phyloP scores from a whole-genome alignment of 2,113 vertebrate species.

The Junco hyemalis region DNA sequence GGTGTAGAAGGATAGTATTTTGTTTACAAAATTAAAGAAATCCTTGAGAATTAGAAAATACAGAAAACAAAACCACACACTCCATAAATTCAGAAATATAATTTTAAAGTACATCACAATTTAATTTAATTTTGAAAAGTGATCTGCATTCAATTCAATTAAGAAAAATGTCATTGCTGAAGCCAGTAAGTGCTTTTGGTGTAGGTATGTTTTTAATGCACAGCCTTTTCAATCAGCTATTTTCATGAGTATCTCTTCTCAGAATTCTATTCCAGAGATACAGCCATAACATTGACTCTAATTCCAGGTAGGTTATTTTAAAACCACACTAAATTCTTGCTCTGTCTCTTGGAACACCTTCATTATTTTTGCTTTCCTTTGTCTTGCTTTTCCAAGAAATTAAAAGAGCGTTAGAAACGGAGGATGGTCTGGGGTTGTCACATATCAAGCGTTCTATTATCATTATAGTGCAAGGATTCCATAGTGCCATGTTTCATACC shows the following conservation, averaged over 20 bases:
- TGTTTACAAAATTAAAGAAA: background rate
- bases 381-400: background rate
- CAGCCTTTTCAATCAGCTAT: background rate
- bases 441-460: too few relatives aligned
- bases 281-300: background rate
- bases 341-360: background rate
- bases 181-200: background rate
- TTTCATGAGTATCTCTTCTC: background rate
- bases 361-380: background rate
- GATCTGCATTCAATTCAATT: background rate
- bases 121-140: background rate
- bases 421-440: background rate
- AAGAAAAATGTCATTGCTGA: background rate
- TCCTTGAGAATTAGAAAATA: background rate
- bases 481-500: too few relatives aligned
- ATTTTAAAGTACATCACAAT: background rate
- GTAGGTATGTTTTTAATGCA: background rate
- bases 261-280: background rate
- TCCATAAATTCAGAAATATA: background rate
- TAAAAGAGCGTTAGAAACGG: background rate
- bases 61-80: accelerated
- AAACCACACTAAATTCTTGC: background rate
- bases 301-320: background rate
- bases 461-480: too few relatives aligned
- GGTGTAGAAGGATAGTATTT: background rate